A percentile compares a stretch with the other conserved stretches of the same genome.
Conservation (phyloP, 2,113 vertebrate species). For the Phasianus colchicus region DNA sequence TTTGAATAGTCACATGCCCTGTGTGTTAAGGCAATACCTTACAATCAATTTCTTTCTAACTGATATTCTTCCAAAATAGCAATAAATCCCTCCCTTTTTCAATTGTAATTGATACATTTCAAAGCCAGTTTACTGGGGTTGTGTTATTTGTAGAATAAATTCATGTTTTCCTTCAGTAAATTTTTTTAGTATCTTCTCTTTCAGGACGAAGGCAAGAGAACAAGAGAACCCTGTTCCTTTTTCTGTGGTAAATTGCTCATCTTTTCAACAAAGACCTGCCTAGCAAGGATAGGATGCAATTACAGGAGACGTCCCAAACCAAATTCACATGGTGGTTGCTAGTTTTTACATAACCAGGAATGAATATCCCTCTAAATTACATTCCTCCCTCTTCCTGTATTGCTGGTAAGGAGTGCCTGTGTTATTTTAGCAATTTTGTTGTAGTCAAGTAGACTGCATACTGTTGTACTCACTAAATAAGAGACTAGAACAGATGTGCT, state of each 20-base stretch:
- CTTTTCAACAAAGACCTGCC: not conserved
- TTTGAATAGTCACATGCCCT: not conserved
- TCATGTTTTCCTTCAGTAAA: not conserved
- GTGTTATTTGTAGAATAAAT: not conserved
- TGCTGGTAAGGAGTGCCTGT: not conserved
- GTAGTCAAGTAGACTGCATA: not conserved
- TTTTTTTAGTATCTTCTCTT: not conserved
- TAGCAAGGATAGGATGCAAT: not conserved
- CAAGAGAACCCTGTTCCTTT: not conserved
- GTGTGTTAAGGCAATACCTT: not conserved
- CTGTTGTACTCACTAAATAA: not conserved
- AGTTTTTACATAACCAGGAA: not conserved
- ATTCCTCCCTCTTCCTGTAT: not conserved
- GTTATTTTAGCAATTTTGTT: not conserved
- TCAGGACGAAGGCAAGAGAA: not conserved
- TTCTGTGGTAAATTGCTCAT: not conserved
- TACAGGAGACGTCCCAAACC: not conserved
- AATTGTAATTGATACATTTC: not conserved
- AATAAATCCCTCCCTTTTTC: not conserved
- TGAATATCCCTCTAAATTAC: not conserved
- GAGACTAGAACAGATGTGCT: not conserved
- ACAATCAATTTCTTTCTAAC: not conserved
- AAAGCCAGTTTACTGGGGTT: not conserved
- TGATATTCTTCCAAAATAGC: slow-evolving; percentile 3
- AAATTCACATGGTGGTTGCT: not conserved